Conservation (phyloP, 2,888 invertebrate species). For the Andrena marginata region DNA sequence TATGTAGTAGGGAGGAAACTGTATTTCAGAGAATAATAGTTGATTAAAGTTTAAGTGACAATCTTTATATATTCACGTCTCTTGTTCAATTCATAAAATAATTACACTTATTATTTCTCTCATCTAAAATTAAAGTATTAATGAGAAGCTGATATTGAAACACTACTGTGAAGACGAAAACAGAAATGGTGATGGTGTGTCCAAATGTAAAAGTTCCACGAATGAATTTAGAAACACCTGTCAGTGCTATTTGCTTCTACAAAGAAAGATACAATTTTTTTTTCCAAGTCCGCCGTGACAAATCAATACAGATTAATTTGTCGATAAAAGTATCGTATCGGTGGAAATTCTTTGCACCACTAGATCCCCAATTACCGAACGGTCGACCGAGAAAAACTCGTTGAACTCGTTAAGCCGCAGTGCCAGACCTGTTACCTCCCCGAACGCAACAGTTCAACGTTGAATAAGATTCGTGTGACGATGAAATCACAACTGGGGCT, state of each 20-base stretch:
- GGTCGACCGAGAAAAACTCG: constrained; percentile 67
- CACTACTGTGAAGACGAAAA: not conserved
- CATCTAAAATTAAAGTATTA: no score
- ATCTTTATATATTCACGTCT: no score
- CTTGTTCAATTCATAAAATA: no score
- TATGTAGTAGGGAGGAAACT: no score
- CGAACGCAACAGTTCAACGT: constrained; percentile 48
- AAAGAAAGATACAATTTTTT: constrained; percentile 8
- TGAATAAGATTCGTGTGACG: constrained; percentile 57
- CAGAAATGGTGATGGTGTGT: not conserved
- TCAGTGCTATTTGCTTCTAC: constrained; percentile 17
- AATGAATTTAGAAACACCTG: constrained; percentile 45
- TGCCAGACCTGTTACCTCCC: constrained; percentile 49
- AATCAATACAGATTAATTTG: constrained; percentile 59
- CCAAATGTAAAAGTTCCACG: not conserved
- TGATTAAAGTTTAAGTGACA: no score
- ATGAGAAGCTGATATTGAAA: not conserved
- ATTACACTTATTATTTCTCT: no score
- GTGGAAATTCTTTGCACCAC: constrained; percentile 43
- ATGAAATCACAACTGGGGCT: constrained; percentile 37
- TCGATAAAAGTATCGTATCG: constrained; percentile 52
- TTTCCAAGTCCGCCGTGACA: not conserved
- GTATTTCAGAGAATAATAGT: no score
- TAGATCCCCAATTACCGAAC: constrained; percentile 65
- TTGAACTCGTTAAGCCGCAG: constrained; percentile 68